These are phyloP conservation scores for Octonoba sinensis DNA, from an alignment of 2,888 invertebrate species.

Conservation along the genomic window DNA sequence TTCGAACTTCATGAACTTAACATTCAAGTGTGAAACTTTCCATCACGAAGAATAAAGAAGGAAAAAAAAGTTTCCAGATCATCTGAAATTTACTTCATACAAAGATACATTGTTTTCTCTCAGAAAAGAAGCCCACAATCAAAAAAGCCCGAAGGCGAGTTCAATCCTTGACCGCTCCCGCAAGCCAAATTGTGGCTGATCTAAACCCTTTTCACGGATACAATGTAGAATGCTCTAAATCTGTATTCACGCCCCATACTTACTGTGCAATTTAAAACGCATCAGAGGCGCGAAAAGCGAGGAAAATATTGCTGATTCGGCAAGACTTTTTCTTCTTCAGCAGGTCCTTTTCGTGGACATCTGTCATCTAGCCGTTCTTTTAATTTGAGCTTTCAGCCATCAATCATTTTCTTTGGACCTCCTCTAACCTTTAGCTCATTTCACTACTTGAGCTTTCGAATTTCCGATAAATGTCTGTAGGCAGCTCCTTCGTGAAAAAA, in stretches of 20 bases:
- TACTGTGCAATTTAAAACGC: slow-evolving; percentile 36
- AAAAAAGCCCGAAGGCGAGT: too few species aligned
- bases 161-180: slow-evolving; percentile 5
- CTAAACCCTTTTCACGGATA: slow-evolving; percentile 6
- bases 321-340: slow-evolving; percentile 17
- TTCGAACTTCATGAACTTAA: too few species aligned
- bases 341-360: slow-evolving; percentile 16
- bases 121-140: too few species aligned
- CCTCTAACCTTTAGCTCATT: not conserved
- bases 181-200: not conserved
- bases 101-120: too few species aligned
- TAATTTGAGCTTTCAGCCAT: slow-evolving; percentile 40
- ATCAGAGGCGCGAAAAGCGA: slow-evolving; percentile 26
- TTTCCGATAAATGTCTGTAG: slow-evolving; percentile 2
- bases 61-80: too few species aligned
- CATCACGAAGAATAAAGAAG: too few species aligned
- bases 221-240: slow-evolving; percentile 10
- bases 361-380: slow-evolving; percentile 49
- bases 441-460: slow-evolving; percentile 8
- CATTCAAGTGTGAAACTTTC: too few species aligned
- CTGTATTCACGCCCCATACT: slow-evolving; percentile 40
- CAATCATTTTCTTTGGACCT: slow-evolving; percentile 37
- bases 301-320: slow-evolving; percentile 43
- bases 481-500: not conserved
- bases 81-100: too few species aligned